A percentile compares a stretch with the other conserved stretches of the same genome.
phyloP scores from a whole-genome alignment of 1,140 invertebrate genomes.

The Drosophila melanica region DNA sequence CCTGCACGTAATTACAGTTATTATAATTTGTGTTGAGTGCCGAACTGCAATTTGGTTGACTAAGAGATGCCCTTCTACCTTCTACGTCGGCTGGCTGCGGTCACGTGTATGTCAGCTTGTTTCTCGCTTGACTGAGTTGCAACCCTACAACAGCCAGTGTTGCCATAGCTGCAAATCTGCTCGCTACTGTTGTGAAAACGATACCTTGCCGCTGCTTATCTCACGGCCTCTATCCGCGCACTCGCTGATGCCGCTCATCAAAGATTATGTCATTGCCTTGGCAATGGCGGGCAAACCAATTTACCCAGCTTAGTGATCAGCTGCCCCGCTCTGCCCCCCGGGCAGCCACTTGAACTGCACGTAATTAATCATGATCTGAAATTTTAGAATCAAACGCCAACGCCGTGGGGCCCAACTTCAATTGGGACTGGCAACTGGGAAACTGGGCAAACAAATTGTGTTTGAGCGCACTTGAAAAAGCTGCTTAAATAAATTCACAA shows the following conservation, averaged over 20 bases:
- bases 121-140: constrained; percentile 64
- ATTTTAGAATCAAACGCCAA: constrained; percentile 63
- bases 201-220: constrained; percentile 68
- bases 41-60: constrained; percentile 38
- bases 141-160: constrained; percentile 32
- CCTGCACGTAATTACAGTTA: constrained; percentile 76
- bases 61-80: constrained; percentile 21
- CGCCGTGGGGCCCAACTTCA: constrained; percentile 25
- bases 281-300: constrained; percentile 61
- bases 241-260: constrained; percentile 24
- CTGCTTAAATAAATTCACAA: constrained; percentile 74
- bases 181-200: constrained; percentile 41
- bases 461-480: constrained; percentile 66
- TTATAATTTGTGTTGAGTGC: constrained; percentile 82
- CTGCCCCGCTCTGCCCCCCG: constrained; percentile 1
- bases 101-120: constrained; percentile 66
- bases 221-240: constrained; percentile 38
- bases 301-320: constrained; percentile 55
- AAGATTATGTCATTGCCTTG: constrained; percentile 67
- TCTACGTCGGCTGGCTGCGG: neutral
- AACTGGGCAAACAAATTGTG: constrained; percentile 74
- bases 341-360: constrained; percentile 48
- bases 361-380: constrained; percentile 78
- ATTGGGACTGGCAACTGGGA: constrained; percentile 17
- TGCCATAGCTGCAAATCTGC: constrained; percentile 60